These are phyloP conservation scores for Pocillopora verrucosa DNA, from an alignment of 64 coral and sea anemone genomes.

Conservation along the genomic window DNA sequence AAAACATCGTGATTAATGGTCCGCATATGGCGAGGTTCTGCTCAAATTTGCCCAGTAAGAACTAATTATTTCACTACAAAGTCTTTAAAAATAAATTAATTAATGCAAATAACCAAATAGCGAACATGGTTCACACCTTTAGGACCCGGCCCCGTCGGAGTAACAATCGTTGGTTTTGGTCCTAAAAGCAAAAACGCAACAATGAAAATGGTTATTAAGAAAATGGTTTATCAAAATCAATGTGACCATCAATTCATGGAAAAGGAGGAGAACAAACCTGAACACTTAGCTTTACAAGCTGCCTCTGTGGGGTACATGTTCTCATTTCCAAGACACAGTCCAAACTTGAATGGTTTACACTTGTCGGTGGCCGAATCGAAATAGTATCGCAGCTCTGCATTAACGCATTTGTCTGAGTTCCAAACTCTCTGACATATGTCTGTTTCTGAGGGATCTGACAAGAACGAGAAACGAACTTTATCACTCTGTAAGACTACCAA, in stretches of 20 bases:
- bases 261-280: constrained; percentile 31
- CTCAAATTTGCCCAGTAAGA: no score
- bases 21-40: no score
- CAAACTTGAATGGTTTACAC: constrained; percentile 63
- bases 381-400: constrained; percentile 58
- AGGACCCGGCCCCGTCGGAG: constrained; percentile 58
- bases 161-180: constrained; percentile 62
- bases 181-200: constrained; percentile 32
- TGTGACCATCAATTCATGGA: not conserved
- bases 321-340: constrained; percentile 75
- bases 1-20: no score
- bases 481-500: not conserved
- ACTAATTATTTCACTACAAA: no score
- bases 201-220: not conserved
- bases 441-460: constrained; percentile 10
- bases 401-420: constrained; percentile 52
- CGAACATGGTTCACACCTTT: constrained; percentile 42
- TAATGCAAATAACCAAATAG: not conserved
- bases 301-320: constrained; percentile 71
- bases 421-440: constrained; percentile 76
- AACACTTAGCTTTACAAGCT: constrained; percentile 60
- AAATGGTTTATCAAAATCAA: not conserved
- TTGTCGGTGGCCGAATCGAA: constrained; percentile 49
- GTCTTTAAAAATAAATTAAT: not conserved
- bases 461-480: not conserved